Evolutionary conservation across 2,888 invertebrate species (phyloP).

Genomic region (Brachyptera risi): DNA sequence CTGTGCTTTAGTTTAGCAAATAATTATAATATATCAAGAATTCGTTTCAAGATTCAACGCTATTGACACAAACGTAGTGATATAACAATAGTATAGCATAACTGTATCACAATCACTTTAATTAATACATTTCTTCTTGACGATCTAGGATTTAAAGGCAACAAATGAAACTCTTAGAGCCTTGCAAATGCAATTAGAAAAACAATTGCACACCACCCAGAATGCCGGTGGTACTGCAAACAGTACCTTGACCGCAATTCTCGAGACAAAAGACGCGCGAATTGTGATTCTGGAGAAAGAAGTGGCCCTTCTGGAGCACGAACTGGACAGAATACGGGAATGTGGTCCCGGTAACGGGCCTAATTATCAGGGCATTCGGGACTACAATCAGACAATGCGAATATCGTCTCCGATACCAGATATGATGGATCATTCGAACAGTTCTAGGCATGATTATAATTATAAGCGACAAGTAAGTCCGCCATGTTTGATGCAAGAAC

Average conservation of each 20-base stretch:
- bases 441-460: slow-evolving; percentile 57
- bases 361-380: background rate
- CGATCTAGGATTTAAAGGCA: slow-evolving; percentile 72
- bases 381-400: background rate
- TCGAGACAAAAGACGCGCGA: slow-evolving; percentile 82
- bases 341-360: slow-evolving; percentile 39
- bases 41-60: too few relatives aligned
- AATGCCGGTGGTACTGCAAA: slow-evolving; percentile 45
- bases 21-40: too few relatives aligned
- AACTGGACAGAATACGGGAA: slow-evolving; percentile 59
- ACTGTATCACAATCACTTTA: too few relatives aligned
- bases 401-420: slow-evolving; percentile 24
- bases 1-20: too few relatives aligned
- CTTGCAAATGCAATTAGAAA: slow-evolving; percentile 75
- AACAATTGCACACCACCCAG: slow-evolving; percentile 48
- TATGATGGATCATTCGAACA: slow-evolving; percentile 22
- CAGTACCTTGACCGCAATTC: slow-evolving; percentile 72
- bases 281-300: slow-evolving; percentile 84
- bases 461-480: slow-evolving; percentile 81
- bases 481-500: too few relatives aligned
- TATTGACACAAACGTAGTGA: too few relatives aligned
- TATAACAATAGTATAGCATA: too few relatives aligned
- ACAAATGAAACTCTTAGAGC: slow-evolving; percentile 80
- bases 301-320: slow-evolving; percentile 73
- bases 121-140: slow-evolving; percentile 24